Base-by-base conservation (phyloP, 2,797 vertebrate species). In the Phataginus tetradactyla region DNA sequence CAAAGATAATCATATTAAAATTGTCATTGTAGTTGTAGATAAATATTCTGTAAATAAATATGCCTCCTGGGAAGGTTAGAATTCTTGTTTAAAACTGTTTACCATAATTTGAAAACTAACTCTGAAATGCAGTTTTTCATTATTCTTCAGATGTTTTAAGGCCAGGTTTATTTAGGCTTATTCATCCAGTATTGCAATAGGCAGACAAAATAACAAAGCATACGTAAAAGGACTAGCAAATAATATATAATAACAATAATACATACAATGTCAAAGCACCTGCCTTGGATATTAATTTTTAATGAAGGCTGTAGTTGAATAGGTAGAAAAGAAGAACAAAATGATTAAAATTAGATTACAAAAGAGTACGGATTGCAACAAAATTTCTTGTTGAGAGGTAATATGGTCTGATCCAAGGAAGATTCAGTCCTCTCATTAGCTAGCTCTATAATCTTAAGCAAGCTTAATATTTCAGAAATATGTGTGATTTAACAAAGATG, bases 71-170 rank as follows among this genome's bases (percentile, higher is more conserved):
- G 1, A 96, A 80, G 14, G 10, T 75, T 87, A 90, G 3, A 80
- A 75, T 69, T 87, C 13, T 78, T 91, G 3, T 90, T 89, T 93
- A 69, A 93, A 88, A 63, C n/a, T 37, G 34, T 66, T 91, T 71
- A 37, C 13, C 34, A 90, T 81, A 90, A 45, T 94, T 86, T 71
- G 23, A 86, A 69, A 80, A 63, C 79, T 84, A 72, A 94, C 17
- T 39, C 42, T 87, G 45, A 79, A 90, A 34, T 87, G 29, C 79
- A 95, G 69, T 74, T 75, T 9, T 55, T 84, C 59, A 75, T 39
- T 66, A 61, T 69, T 94, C 5, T 29, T 79, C 6, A 75, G 32
- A 74, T 69, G 32, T 49, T 79, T 86, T 83, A 32, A 49, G 89
- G 14, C 18, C 88, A 83, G 18, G 72, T 69, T 68, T 94, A 51